Evolutionary conservation across 2,113 vertebrate species (phyloP).

Genomic region (Prionailurus bengalensis): DNA sequence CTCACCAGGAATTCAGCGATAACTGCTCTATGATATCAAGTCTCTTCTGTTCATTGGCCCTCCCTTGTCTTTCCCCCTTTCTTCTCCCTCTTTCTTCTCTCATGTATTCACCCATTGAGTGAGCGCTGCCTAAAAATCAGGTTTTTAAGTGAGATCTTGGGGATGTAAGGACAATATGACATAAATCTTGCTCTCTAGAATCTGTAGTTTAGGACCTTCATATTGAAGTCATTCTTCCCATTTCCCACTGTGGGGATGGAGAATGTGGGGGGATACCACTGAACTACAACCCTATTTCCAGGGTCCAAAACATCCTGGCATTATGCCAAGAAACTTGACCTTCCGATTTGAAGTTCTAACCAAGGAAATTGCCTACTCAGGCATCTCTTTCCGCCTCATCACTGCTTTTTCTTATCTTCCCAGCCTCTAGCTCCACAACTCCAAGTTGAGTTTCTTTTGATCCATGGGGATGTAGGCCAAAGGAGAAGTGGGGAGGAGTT

Average conservation of each 20-base stretch:
- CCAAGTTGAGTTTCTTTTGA: conserved; percentile 16
- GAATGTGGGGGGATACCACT: not conserved
- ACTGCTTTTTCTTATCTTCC: not conserved
- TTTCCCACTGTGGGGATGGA: not conserved
- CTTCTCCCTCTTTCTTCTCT: not conserved
- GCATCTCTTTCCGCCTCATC: not conserved
- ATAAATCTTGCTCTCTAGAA: not conserved
- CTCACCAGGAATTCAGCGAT: not conserved
- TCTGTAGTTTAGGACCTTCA: not conserved
- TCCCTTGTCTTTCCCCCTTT: not conserved
- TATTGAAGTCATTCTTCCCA: not conserved
- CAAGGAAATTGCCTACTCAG: not conserved
- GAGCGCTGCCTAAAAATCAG: not conserved
- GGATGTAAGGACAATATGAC: not conserved
- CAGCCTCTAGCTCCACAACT: not conserved
- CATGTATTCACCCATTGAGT: not conserved
- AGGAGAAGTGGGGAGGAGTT: not conserved
- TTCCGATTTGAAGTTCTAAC: not conserved
- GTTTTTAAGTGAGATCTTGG: not conserved
- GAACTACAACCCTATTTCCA: not conserved
- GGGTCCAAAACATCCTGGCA: not conserved
- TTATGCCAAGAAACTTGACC: not conserved
- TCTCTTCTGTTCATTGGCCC: not conserved
- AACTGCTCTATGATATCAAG: not conserved
- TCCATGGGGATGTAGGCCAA: not conserved